Evolutionary conservation across 2,797 vertebrate species (phyloP).

Genomic region (Manis crassicaudata): DNA sequence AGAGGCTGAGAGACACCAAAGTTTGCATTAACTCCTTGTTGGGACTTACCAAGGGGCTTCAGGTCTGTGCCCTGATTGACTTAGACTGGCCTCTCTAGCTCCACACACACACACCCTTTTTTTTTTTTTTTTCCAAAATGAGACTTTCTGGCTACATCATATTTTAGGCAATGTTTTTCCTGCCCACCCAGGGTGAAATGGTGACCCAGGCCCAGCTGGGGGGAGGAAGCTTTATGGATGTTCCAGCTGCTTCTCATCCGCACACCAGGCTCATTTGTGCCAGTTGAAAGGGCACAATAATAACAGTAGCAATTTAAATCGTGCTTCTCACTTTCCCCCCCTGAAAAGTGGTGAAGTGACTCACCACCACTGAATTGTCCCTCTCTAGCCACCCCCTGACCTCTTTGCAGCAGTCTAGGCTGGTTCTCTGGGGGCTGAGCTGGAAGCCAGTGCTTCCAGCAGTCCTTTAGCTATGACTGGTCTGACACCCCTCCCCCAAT

Average conservation of each 20-base stretch:
- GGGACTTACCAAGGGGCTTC: neutral
- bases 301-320: constrained; percentile 78
- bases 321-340: constrained; percentile 53
- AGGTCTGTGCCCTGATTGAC: neutral
- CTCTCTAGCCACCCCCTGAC: constrained; percentile 60
- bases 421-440: constrained; percentile 52
- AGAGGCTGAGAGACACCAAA: constrained; percentile 31
- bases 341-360: constrained; percentile 74
- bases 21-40: neutral
- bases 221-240: constrained; percentile 65
- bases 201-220: constrained; percentile 67
- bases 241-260: constrained; percentile 68
- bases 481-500: neutral
- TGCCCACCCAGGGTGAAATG: constrained; percentile 54
- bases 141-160: constrained; percentile 47
- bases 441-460: constrained; percentile 46
- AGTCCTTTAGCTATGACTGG: constrained; percentile 28
- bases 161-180: constrained; percentile 51
- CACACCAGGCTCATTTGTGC: constrained; percentile 73
- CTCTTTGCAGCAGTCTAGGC: constrained; percentile 54
- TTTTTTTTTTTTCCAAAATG: neutral
- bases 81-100: neutral
- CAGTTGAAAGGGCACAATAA: constrained; percentile 75
- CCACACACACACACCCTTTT: neutral
- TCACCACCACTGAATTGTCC: constrained; percentile 70